Conservation (phyloP, 2,888 invertebrate genomes). For the Aradus depressus region DNA sequence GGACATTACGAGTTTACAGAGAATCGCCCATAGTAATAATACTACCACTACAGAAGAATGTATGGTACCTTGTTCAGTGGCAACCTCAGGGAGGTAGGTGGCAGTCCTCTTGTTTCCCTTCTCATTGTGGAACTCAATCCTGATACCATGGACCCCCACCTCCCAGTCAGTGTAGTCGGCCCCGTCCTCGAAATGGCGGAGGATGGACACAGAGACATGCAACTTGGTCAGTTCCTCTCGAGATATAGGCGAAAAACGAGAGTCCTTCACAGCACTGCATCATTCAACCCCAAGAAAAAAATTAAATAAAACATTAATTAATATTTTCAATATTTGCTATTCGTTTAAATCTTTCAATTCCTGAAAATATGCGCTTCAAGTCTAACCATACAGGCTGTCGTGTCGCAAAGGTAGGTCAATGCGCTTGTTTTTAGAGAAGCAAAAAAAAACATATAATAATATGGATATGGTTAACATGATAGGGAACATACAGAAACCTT, state of each 20-base stretch:
- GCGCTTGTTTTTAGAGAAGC: too few species aligned
- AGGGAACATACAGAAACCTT: too few species aligned
- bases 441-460: too few species aligned
- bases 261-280: conserved; percentile 93
- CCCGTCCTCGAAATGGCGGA: conserved; percentile 93
- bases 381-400: too few species aligned
- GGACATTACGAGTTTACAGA: too few species aligned
- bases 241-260: conserved; percentile 88
- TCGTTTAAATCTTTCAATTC: too few species aligned
- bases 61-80: conserved; percentile 92
- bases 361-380: too few species aligned
- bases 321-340: background rate
- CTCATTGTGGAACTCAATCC: conserved; percentile 93
- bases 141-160: conserved; percentile 91
- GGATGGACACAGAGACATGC: conserved; percentile 89
- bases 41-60: too few species aligned
- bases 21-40: too few species aligned
- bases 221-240: conserved; percentile 86
- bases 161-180: conserved; percentile 94
- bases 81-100: conserved; percentile 97
- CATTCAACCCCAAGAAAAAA: too few species aligned
- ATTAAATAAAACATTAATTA: conserved; percentile 1
- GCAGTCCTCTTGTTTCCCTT: conserved; percentile 89
- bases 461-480: too few species aligned
- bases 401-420: too few species aligned